Evolutionary conservation across 2,113 vertebrate species (phyloP).

Genomic region (Spea bombifrons): DNA sequence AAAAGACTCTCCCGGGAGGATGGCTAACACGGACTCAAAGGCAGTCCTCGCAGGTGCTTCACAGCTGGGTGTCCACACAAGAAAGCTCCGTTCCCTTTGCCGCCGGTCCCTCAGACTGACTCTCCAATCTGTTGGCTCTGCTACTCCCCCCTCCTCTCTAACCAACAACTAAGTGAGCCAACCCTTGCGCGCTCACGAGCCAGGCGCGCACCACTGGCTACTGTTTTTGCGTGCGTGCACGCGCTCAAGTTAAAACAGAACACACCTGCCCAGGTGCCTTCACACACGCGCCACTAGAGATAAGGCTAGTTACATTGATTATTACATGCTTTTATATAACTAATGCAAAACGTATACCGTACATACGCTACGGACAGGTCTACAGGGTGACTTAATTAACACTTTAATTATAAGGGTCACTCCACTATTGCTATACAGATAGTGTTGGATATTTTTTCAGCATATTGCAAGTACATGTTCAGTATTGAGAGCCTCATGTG

Average conservation of each 20-base stretch:
- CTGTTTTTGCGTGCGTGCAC: neutral
- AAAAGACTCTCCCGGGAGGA: too few species aligned
- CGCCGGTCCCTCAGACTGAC: constrained; percentile 39
- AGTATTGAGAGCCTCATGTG: neutral
- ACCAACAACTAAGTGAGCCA: neutral
- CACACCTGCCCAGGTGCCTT: constrained; percentile 18
- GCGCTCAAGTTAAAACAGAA: neutral
- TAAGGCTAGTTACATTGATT: too few species aligned
- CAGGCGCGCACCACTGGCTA: neutral
- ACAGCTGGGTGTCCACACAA: neutral
- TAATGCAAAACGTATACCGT: too few species aligned
- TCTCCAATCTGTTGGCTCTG: neutral
- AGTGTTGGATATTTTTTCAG: neutral
- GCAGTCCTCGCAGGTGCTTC: constrained; percentile 8
- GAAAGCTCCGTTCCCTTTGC: constrained; percentile 35
- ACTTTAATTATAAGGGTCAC: too few species aligned
- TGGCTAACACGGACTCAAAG: neutral
- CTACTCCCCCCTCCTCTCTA: neutral
- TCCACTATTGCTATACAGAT: too few species aligned
- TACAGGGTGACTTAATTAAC: too few species aligned
- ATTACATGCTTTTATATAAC: too few species aligned
- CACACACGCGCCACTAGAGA: neutral
- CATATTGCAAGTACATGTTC: too few species aligned
- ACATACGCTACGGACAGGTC: too few species aligned
- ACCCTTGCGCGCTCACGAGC: constrained; percentile 15